phyloP scores from a whole-genome alignment of 2,113 vertebrate genomes.

The Megatriorchis doriae region DNA sequence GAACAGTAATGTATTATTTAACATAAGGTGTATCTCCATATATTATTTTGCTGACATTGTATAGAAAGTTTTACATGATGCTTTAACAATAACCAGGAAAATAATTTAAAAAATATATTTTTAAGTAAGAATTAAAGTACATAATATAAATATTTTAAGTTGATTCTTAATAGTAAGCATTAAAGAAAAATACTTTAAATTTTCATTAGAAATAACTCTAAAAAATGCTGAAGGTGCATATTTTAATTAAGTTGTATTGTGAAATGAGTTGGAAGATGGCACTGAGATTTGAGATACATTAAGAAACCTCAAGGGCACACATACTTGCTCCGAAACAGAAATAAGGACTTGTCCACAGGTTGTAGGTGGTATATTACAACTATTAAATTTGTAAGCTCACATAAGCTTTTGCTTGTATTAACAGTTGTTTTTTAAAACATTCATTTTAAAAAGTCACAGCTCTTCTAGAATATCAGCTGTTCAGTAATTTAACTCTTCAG shows the following conservation, averaged over 20 bases:
- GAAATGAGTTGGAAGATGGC: background rate
- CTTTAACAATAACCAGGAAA: background rate
- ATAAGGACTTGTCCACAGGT: background rate
- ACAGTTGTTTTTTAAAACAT: background rate
- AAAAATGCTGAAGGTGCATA: background rate
- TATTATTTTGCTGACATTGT: background rate
- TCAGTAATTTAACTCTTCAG: background rate
- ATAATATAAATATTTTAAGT: background rate
- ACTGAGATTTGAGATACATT: background rate
- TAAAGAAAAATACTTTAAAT: background rate
- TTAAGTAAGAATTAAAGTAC: background rate
- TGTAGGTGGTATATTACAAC: background rate
- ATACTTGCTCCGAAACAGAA: background rate
- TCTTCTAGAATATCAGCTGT: background rate
- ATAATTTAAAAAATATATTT: background rate
- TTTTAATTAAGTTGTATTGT: background rate
- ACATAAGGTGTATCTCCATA: background rate
- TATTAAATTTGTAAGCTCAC: background rate
- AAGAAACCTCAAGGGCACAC: background rate
- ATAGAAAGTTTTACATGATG: background rate
- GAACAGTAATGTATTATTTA: background rate
- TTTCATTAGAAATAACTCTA: background rate
- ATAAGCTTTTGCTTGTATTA: background rate
- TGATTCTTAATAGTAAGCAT: background rate
- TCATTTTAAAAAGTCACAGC: background rate